Percentiles rank a stretch among this genome's conserved stretches.
Evolutionary conservation across 2,113 vertebrate genomes (phyloP).

Genomic region (Shinisaurus crocodilurus): DNA sequence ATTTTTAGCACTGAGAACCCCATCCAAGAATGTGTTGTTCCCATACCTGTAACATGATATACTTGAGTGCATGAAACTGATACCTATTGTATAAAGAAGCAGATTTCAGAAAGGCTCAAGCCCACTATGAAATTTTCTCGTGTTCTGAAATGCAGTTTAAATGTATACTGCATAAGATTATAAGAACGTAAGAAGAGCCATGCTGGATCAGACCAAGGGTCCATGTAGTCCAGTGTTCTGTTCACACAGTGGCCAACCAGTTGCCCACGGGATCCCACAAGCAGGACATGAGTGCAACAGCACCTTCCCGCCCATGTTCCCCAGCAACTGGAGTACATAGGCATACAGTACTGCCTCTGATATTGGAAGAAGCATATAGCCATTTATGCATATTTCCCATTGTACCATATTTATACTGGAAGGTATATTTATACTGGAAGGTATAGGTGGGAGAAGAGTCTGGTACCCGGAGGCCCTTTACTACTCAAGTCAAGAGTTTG

Average conservation of each 20-base stretch:
- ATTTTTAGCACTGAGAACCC: constrained; percentile 5
- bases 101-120: neutral
- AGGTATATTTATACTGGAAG: neutral
- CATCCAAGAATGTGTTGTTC: constrained; percentile 17
- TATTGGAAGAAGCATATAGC: too few species aligned
- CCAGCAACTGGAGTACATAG: too few species aligned
- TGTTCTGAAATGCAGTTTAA: neutral
- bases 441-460: neutral
- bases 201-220: too few species aligned
- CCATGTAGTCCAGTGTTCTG: too few species aligned
- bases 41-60: constrained; percentile 4
- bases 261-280: too few species aligned
- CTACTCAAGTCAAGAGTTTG: neutral
- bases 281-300: too few species aligned
- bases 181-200: too few species aligned
- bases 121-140: neutral
- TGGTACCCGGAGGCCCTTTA: neutral
- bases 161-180: neutral
- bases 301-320: too few species aligned
- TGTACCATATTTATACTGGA: neutral
- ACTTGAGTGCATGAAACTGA: too few species aligned
- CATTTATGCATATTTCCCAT: neutral
- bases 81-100: constrained; percentile 4
- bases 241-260: too few species aligned
- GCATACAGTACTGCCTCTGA: too few species aligned